Base-by-base conservation (phyloP, 2,113 vertebrate genomes). In the Myiopsitta monachus region DNA sequence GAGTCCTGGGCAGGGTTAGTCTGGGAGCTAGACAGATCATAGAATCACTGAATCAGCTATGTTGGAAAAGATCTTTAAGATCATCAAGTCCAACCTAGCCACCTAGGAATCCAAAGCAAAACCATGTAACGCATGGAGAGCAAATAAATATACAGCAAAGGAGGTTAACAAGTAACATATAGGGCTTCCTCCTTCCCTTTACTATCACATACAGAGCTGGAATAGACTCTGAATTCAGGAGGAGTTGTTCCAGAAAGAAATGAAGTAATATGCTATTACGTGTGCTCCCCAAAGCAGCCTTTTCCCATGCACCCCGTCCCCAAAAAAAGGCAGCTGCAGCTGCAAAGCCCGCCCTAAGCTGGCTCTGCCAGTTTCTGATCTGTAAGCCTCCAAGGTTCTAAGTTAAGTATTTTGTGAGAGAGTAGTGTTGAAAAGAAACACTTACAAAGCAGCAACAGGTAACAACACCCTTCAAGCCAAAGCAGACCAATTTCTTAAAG, bases 341-440 rank as follows among this genome's bases (percentile, higher is more conserved):
- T 59, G 81, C 18, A 8, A 55, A 94, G 63, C 61, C 64, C 64
- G 77, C 76, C 86, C 61, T 38, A 66, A 90, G 64, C 73, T 87
- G 86, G 54, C 83, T 92, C 83, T 91, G 83, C 76, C 95, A 57
- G 57, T 62, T 75, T n/a, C 73, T 44, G 21, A 13, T 52, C 88
- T 76, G n/a, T 57, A 79, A 93, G 36, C 47, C 80, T 76, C 57
- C 44, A 23, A 75, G 54, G 74, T 62, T 82, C 39, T 6, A 66
- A 92, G 57, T 87, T 27, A 82, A 87, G 64, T 66, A 81, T 84
- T 94, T 94, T 89, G 83, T 66, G 73, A 83, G 73, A 92, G 80
- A 87, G 87, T 76, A 91, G 73, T 28, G 82, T 16, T 87, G 95
- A 96, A 93, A 95, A 90, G 77, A 89, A 91, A 89, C 73, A 63